Evolutionary conservation across 2,113 vertebrate species (phyloP).

Genomic region (Azemiops feae): DNA sequence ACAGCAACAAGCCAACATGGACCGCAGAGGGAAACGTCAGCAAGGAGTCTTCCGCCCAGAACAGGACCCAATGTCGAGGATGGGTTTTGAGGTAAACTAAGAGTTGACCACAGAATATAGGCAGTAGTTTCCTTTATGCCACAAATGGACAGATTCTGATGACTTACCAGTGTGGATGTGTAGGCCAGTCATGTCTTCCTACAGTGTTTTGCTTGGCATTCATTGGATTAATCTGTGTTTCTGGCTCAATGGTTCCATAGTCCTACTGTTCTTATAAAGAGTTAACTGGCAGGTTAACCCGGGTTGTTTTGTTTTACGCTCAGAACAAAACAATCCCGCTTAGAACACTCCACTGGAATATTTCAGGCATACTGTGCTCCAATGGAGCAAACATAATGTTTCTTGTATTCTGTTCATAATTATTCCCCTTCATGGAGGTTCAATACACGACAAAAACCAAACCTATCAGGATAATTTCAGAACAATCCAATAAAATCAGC

Average conservation of each 20-base stretch:
- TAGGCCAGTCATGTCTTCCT: neutral
- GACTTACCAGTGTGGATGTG: neutral
- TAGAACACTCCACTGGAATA: neutral
- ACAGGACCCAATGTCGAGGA: slow-evolving; percentile 83
- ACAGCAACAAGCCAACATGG: slow-evolving; percentile 74
- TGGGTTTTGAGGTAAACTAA: slow-evolving; percentile 85
- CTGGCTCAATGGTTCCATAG: neutral
- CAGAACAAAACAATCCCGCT: neutral
- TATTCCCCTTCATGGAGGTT: neutral
- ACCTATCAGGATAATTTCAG: neutral
- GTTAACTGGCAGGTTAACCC: neutral
- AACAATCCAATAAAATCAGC: neutral
- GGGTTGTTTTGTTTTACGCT: neutral
- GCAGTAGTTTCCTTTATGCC: neutral
- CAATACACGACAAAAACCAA: neutral
- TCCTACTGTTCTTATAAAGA: neutral
- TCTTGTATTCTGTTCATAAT: neutral
- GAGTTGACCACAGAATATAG: neutral
- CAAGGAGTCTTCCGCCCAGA: slow-evolving; percentile 82
- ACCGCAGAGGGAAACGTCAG: slow-evolving; percentile 82
- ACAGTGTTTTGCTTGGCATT: neutral
- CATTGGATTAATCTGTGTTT: neutral
- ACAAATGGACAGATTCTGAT: neutral
- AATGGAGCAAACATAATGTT: neutral
- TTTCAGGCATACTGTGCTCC: neutral